phyloP scores from a whole-genome alignment of 2,888 invertebrate genomes.

The Trichopria drosophilae region DNA sequence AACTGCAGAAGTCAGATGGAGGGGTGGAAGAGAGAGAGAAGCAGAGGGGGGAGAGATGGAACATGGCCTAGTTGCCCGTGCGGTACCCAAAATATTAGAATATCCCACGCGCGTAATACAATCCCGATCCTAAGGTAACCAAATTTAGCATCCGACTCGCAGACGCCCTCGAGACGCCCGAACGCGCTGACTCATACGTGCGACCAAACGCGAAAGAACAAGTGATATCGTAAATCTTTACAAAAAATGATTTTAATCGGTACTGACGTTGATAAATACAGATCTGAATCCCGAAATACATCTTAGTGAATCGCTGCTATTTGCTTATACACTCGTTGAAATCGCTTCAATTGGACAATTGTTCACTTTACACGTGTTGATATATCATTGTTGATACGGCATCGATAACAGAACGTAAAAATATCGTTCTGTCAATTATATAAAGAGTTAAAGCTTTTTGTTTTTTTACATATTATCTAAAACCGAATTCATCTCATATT shows the following conservation, averaged over 20 bases:
- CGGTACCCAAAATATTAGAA: constrained; percentile 39
- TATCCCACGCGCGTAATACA: constrained; percentile 56
- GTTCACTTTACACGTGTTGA: too few species aligned
- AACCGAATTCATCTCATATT: too few species aligned
- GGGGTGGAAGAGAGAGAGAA: constrained; percentile 8
- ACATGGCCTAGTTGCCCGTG: constrained; percentile 27
- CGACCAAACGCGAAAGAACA: not conserved
- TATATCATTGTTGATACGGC: too few species aligned
- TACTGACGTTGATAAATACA: too few species aligned
- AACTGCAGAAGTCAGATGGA: not conserved
- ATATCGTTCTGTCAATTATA: too few species aligned
- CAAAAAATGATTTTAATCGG: too few species aligned
- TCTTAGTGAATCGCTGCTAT: not conserved
- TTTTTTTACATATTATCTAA: too few species aligned
- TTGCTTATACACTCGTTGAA: not conserved
- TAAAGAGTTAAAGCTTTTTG: too few species aligned
- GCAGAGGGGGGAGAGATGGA: constrained; percentile 4
- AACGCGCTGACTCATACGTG: constrained; percentile 34
- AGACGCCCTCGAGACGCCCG: constrained; percentile 54
- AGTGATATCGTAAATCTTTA: too few species aligned
- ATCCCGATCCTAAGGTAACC: constrained; percentile 54
- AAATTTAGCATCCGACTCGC: constrained; percentile 56
- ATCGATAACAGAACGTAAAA: too few species aligned
- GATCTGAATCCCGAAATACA: too few species aligned
- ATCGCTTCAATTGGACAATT: not conserved